Evolutionary conservation across 2,888 invertebrate species (phyloP).

Genomic region (Prostheceraeus crozeri): DNA sequence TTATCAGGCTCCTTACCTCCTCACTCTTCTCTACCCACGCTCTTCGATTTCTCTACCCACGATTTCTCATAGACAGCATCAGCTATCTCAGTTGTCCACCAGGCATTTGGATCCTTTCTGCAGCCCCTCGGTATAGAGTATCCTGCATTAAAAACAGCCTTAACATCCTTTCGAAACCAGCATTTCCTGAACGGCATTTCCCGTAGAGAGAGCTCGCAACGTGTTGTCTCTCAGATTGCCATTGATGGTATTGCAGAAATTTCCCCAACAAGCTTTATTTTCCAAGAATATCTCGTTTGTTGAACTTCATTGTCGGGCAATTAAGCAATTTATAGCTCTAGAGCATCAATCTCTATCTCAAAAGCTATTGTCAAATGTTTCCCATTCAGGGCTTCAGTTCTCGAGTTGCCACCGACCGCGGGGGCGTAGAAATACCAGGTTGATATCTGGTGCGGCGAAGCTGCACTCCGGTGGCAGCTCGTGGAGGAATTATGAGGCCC

Average conservation of each 20-base stretch:
- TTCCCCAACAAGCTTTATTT: too few relatives aligned
- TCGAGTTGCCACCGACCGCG: too few relatives aligned
- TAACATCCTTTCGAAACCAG: too few relatives aligned
- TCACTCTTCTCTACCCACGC: conserved; percentile 4
- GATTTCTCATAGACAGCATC: conserved; percentile 8
- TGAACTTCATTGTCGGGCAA: not conserved
- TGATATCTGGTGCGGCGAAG: too few relatives aligned
- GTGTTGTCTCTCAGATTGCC: too few relatives aligned
- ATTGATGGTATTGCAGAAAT: too few relatives aligned
- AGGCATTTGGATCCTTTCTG: conserved; percentile 24
- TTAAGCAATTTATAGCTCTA: not conserved
- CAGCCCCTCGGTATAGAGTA: not conserved
- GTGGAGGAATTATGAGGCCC: too few relatives aligned
- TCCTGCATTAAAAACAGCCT: not conserved
- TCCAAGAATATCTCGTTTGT: conserved; percentile 26
- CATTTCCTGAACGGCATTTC: too few relatives aligned
- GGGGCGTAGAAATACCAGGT: too few relatives aligned
- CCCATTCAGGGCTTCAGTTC: conserved; percentile 33
- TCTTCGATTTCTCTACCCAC: not conserved
- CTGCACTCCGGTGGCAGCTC: too few relatives aligned
- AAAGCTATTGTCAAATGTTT: conserved; percentile 30
- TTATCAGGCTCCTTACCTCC: conserved; percentile 6
- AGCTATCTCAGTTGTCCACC: conserved; percentile 17
- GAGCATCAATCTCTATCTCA: conserved; percentile 12
- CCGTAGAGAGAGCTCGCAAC: too few relatives aligned